phyloP scores from a whole-genome alignment of 1,140 invertebrate species.

The Heliconius congener region DNA sequence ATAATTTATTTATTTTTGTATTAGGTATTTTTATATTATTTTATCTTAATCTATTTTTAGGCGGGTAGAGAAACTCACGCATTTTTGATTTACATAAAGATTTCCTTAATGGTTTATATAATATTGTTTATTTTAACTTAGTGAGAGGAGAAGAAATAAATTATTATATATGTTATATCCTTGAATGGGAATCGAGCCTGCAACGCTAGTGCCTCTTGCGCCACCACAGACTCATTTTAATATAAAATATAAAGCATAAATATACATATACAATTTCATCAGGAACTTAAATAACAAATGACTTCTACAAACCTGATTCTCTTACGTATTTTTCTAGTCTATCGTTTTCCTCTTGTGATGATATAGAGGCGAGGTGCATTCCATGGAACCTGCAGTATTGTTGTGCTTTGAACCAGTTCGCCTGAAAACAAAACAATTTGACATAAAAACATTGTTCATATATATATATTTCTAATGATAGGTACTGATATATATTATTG shows the following conservation, averaged over 20 bases:
- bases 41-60: too few relatives aligned
- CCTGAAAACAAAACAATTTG: conserved; percentile 82
- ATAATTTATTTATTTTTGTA: background rate
- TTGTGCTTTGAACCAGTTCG: conserved; percentile 95
- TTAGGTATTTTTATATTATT: background rate
- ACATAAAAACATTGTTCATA: background rate
- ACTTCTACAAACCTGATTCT: conserved; percentile 85
- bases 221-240: too few relatives aligned
- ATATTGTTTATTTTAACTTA: too few relatives aligned
- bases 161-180: too few relatives aligned
- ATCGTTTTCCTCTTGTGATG: conserved; percentile 93
- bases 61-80: too few relatives aligned
- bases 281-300: background rate
- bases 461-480: background rate
- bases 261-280: too few relatives aligned
- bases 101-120: too few relatives aligned
- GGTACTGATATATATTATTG: background rate
- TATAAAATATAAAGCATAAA: too few relatives aligned
- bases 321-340: conserved; percentile 91
- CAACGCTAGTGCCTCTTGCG: too few relatives aligned
- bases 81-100: too few relatives aligned
- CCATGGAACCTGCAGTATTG: conserved; percentile 95
- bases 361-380: conserved; percentile 94
- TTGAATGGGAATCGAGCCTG: too few relatives aligned
- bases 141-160: too few relatives aligned